These are phyloP conservation scores for Andricus grossulariae DNA, from an alignment of 1,140 invertebrate species.

Conservation along the genomic window DNA sequence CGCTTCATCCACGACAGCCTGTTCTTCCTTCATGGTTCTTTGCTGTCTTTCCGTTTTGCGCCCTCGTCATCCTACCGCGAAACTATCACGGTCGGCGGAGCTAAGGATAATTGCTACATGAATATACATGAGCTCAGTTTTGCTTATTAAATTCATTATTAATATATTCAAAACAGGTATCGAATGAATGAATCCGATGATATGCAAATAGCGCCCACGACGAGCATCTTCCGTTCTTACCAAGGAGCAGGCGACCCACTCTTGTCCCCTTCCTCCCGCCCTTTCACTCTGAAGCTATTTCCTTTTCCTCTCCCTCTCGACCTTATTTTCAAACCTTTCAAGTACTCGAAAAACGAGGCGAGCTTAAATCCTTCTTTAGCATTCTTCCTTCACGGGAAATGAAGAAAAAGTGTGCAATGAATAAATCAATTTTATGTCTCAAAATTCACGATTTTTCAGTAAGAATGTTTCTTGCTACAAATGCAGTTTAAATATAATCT, in stretches of 20 bases:
- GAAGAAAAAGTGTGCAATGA: constrained; percentile 2
- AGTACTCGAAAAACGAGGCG: constrained; percentile 17
- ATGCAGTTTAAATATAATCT: no score
- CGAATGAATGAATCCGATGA: constrained; percentile 61
- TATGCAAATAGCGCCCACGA: constrained; percentile 58
- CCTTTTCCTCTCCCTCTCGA: constrained; percentile 13
- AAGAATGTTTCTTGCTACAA: background rate
- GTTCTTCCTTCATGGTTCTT: constrained; percentile 1
- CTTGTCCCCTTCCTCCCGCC: constrained; percentile 19
- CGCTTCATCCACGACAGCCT: background rate
- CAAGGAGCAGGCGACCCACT: constrained; percentile 9
- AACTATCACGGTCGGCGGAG: constrained; percentile 54
- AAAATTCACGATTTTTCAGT: background rate
- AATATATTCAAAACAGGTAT: constrained; percentile 68
- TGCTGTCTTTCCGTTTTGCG: constrained; percentile 33
- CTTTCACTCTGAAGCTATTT: constrained; percentile 5
- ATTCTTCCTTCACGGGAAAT: constrained; percentile 6
- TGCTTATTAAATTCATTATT: constrained; percentile 69
- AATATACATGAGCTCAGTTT: constrained; percentile 64
- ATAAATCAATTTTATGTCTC: constrained; percentile 4
- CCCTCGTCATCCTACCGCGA: constrained; percentile 46
- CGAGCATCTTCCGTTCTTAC: constrained; percentile 56
- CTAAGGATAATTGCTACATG: constrained; percentile 60
- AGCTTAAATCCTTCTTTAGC: background rate
- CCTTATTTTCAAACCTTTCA: constrained; percentile 24